A percentile compares a stretch with the other conserved stretches of the same genome.
These are phyloP conservation scores for Harlomillsia oculata DNA, from an alignment of 1,140 invertebrate species.

Conservation along the genomic window DNA sequence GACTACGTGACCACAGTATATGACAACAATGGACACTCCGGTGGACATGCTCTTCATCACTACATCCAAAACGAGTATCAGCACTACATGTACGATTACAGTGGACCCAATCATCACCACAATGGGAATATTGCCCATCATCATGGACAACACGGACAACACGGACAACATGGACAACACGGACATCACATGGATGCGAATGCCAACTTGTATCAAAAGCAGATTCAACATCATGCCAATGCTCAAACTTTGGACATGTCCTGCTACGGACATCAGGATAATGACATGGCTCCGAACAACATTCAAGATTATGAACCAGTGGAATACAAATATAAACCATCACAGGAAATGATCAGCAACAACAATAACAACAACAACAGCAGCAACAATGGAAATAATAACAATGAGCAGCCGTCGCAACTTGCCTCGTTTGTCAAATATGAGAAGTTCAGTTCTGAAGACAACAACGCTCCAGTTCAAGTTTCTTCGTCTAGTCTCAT, in stretches of 20 bases:
- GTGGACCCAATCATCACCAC: background rate
- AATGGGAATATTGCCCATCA: conserved; percentile 1
- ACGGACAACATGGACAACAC: conserved; percentile 11
- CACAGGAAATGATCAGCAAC: background rate
- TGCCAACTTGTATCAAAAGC: background rate
- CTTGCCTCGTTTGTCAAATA: background rate
- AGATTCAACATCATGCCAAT: conserved; percentile 2
- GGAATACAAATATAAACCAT: conserved; percentile 4
- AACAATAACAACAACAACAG: conserved; percentile 4
- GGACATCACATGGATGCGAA: conserved; percentile 1
- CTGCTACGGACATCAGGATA: conserved; percentile 4
- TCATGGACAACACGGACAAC: too few relatives aligned
- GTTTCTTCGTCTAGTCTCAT: conserved; percentile 34
- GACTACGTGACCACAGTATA: too few relatives aligned
- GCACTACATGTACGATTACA: conserved; percentile 3
- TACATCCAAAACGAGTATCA: conserved; percentile 4
- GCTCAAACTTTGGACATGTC: conserved; percentile 4
- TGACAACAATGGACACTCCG: background rate
- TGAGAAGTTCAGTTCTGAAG: background rate
- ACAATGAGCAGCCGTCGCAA: too few relatives aligned
- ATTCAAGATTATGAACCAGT: conserved; percentile 22
- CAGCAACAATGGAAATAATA: conserved; percentile 4
- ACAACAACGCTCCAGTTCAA: background rate
- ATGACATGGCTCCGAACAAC: conserved; percentile 26
- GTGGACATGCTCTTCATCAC: conserved; percentile 10